Base-by-base conservation (phyloP, 2,113 vertebrate genomes). In the Apteryx owenii region DNA sequence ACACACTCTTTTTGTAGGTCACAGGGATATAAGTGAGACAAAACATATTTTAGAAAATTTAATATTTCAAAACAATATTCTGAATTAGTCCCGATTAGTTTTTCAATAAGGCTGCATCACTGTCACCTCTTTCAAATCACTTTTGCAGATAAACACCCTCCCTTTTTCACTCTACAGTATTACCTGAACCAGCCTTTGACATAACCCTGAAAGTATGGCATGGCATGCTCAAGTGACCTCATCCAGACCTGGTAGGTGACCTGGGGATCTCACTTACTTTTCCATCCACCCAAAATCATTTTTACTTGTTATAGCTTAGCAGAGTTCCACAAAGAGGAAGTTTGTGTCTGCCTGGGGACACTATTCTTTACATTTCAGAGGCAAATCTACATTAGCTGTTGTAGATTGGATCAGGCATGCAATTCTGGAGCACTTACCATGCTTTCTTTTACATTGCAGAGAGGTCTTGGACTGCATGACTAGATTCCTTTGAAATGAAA, bases 41-140 rank as follows among this genome's bases (percentile, higher is more conserved):
- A 94, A 97, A 76, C 15, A 5, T n/a, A 33, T 73, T 92, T 87
- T 66, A 60, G 33, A 68, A 95, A 95, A 81, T 53, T 23, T 76
- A 66, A 20, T 7, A 64, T 61, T 88, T 60, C 44, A 56, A 5
- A 8, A 82, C 18, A 88, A n/a, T n/a, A 62, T 29, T 88, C 23
- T 62, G 6, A 44, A 36, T 19, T 61, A 53, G 31, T 72, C 33
- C 4, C 0, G 0, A 85, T 36, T 64, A 85, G 5, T 29, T 95
- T 87, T 87, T 81, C 36, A 44, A 62, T 58, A 15, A 40, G 23
- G 12, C 18, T 85, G 12, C 36, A 70, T 48, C 60, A 23, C 0
- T 12, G 66, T 16, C 2, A 81, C 85, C 33, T 92, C 48, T 92
- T 85, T 46, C 23, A 44, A 48, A 91, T 80, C 12, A 86, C n/a